Percentiles rank a stretch among this genome's conserved stretches.
These are phyloP conservation scores for Hermetia illucens DNA, from an alignment of 1,140 invertebrate species.

Conservation along the genomic window DNA sequence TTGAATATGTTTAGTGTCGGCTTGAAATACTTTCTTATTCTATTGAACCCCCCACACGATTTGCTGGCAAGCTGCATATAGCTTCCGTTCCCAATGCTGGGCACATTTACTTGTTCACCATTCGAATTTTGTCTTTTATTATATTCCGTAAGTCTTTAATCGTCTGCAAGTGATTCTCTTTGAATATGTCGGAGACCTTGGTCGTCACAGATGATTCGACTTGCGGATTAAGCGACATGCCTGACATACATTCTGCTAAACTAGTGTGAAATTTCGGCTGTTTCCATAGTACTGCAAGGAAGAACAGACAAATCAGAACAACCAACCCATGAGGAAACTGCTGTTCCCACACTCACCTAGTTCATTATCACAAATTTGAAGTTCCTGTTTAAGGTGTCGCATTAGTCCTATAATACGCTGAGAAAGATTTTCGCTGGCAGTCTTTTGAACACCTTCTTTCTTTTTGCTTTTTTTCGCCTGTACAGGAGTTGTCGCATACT, in stretches of 20 bases:
- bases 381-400: constrained; percentile 23
- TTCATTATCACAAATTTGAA: constrained; percentile 19
- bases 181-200: constrained; percentile 25
- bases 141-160: constrained; percentile 24
- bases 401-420: constrained; percentile 22
- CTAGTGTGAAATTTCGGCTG: constrained; percentile 17
- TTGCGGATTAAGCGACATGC: constrained; percentile 27
- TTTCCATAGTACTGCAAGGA: constrained; percentile 19
- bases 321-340: not conserved
- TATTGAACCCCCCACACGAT: too few species aligned
- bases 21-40: too few species aligned
- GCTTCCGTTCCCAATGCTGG: too few species aligned
- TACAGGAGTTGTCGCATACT: constrained; percentile 11
- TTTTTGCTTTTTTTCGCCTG: constrained; percentile 19
- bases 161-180: constrained; percentile 26
- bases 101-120: constrained; percentile 17
- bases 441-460: not conserved
- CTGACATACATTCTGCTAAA: constrained; percentile 25
- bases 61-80: too few species aligned
- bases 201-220: constrained; percentile 22
- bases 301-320: not conserved
- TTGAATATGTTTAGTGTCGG: too few species aligned
- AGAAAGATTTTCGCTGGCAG: constrained; percentile 22
- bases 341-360: constrained; percentile 18
- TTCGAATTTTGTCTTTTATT: constrained; percentile 28